Evolutionary conservation across 2,888 invertebrate genomes (phyloP).

Genomic region (Mythimna ferrago): DNA sequence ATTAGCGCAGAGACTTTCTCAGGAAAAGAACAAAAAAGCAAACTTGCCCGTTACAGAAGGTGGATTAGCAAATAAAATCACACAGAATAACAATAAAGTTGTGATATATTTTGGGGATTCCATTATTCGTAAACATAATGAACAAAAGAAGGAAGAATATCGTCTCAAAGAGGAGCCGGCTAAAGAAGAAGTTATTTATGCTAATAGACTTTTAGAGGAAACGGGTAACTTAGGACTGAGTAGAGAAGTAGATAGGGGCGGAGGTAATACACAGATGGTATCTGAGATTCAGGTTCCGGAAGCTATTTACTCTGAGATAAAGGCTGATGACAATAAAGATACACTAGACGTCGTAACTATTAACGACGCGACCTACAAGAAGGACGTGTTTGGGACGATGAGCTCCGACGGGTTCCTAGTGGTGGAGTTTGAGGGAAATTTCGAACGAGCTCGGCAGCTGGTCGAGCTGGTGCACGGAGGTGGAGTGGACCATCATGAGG

Average conservation of each 20-base stretch:
- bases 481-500: conserved; percentile 84
- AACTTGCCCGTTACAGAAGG: conserved; percentile 76
- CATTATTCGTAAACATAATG: conserved; percentile 88
- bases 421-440: conserved; percentile 92
- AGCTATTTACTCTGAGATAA: conserved; percentile 86
- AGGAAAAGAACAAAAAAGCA: conserved; percentile 87
- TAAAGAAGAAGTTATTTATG: conserved; percentile 86
- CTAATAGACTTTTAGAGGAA: conserved; percentile 82
- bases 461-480: conserved; percentile 90
- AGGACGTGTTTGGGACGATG: conserved; percentile 83
- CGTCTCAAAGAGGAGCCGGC: conserved; percentile 72
- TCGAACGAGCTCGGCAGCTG: conserved; percentile 91
- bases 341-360: conserved; percentile 76
- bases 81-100: conserved; percentile 92
- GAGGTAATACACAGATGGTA: conserved; percentile 76
- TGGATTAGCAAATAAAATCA: conserved; percentile 85
- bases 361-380: conserved; percentile 85
- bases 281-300: conserved; percentile 86
- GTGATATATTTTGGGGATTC: conserved; percentile 94
- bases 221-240: conserved; percentile 78
- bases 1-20: conserved; percentile 83
- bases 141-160: conserved; percentile 84
- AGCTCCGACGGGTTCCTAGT: conserved; percentile 90
- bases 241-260: conserved; percentile 80
- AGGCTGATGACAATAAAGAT: conserved; percentile 73